Conservation (phyloP, 2,797 vertebrate genomes). For the Siniperca obscura region DNA sequence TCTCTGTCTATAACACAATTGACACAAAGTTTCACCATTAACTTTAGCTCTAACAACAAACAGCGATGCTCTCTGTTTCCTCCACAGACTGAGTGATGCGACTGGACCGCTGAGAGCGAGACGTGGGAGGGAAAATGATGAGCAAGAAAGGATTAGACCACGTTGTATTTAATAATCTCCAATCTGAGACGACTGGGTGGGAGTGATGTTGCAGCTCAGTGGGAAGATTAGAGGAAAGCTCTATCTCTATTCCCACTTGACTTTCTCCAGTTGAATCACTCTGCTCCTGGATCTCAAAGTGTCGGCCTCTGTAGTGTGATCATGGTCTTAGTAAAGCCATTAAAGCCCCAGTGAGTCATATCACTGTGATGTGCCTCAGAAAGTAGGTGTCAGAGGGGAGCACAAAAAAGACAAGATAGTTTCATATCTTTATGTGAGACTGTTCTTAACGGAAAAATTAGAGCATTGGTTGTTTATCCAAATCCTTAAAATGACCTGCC, state of each 20-base stretch:
- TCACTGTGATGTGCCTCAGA: neutral
- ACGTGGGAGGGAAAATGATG: constrained; percentile 21
- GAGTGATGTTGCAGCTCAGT: constrained; percentile 56
- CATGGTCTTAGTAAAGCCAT: constrained; percentile 16
- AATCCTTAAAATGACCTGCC: no score
- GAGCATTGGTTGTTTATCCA: no score
- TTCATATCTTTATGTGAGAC: no score
- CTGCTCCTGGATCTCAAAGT: constrained; percentile 25
- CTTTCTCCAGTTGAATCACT: constrained; percentile 17
- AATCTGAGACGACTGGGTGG: constrained; percentile 59
- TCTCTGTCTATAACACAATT: neutral
- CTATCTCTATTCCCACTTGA: constrained; percentile 25
- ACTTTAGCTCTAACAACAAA: no score
- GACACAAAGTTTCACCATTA: no score
- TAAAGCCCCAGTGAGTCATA: constrained; percentile 9
- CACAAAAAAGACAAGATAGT: neutral
- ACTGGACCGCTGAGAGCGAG: constrained; percentile 18
- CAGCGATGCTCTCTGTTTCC: neutral
- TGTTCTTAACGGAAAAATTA: no score
- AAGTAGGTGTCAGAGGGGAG: neutral
- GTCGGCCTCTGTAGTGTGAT: constrained; percentile 21
- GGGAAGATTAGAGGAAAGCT: constrained; percentile 63
- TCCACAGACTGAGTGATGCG: neutral
- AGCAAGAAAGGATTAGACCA: constrained; percentile 56
- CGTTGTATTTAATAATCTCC: constrained; percentile 63